These are phyloP conservation scores for Pomacea canaliculata DNA, from an alignment of 2,888 invertebrate genomes.

Conservation along the genomic window DNA sequence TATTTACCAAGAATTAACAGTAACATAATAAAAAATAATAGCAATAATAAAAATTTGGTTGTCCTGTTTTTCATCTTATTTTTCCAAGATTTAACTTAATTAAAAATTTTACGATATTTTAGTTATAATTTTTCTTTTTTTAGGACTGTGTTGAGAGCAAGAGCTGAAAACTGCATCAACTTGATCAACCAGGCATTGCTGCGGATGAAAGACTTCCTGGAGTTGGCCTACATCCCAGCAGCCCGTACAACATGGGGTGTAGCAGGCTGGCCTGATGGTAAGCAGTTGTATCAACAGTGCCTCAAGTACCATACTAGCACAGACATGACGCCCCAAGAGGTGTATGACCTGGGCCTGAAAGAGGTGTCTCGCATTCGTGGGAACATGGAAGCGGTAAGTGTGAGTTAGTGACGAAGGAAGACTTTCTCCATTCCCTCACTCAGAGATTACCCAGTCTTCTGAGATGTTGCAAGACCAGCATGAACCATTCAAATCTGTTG, in stretches of 20 bases:
- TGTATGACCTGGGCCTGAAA: conserved; percentile 61
- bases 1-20: no score
- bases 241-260: conserved; percentile 58
- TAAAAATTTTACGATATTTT: no score
- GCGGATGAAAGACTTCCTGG: not conserved
- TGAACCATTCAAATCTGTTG: no score
- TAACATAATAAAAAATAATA: no score
- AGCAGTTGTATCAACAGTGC: conserved; percentile 60
- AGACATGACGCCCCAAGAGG: conserved; percentile 58
- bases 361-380: conserved; percentile 63
- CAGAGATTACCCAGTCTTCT: no score
- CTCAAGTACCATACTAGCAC: conserved; percentile 65
- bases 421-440: not conserved
- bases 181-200: not conserved
- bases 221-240: conserved; percentile 50
- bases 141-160: not conserved
- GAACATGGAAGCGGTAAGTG: conserved; percentile 35
- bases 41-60: no score
- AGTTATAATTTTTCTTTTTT: not conserved
- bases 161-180: not conserved
- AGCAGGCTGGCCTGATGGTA: conserved; percentile 58
- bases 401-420: conserved; percentile 28
- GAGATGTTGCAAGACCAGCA: no score
- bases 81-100: no score
- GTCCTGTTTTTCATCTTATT: no score